These are phyloP conservation scores for Hetaerina americana DNA, from an alignment of 1,140 invertebrate genomes.

Conservation along the genomic window DNA sequence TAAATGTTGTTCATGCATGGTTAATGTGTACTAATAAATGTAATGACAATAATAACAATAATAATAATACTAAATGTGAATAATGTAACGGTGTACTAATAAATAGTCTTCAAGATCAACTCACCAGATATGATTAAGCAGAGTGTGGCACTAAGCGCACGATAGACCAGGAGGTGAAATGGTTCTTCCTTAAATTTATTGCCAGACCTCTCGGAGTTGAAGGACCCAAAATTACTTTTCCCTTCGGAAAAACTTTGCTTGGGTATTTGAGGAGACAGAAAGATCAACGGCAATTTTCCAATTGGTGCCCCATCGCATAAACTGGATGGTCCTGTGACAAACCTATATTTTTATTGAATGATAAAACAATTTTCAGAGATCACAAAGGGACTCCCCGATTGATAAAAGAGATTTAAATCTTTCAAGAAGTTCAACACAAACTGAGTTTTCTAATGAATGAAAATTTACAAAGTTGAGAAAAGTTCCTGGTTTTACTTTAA, in stretches of 20 bases:
- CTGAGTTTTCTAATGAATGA: too few species aligned
- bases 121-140: slow-evolving; percentile 61
- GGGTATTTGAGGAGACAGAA: slow-evolving; percentile 33
- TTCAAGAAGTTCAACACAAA: too few species aligned
- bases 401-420: too few species aligned
- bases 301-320: slow-evolving; percentile 41
- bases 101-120: slow-evolving; percentile 18
- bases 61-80: slow-evolving; percentile 6
- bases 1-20: too few species aligned
- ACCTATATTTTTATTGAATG: slow-evolving; percentile 41
- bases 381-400: too few species aligned
- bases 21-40: too few species aligned
- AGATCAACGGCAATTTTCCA: slow-evolving; percentile 56
- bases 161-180: slow-evolving; percentile 64
- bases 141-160: slow-evolving; percentile 61
- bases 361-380: too few species aligned
- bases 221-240: neutral
- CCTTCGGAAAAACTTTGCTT: neutral
- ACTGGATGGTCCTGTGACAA: slow-evolving; percentile 55
- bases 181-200: slow-evolving; percentile 41
- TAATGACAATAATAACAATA: too few species aligned
- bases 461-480: too few species aligned
- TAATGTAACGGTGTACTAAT: neutral
- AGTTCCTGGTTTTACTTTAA: too few species aligned
- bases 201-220: neutral